Base-by-base conservation (phyloP, 2,797 vertebrate genomes). In the Dendrocincla fuliginosa region DNA sequence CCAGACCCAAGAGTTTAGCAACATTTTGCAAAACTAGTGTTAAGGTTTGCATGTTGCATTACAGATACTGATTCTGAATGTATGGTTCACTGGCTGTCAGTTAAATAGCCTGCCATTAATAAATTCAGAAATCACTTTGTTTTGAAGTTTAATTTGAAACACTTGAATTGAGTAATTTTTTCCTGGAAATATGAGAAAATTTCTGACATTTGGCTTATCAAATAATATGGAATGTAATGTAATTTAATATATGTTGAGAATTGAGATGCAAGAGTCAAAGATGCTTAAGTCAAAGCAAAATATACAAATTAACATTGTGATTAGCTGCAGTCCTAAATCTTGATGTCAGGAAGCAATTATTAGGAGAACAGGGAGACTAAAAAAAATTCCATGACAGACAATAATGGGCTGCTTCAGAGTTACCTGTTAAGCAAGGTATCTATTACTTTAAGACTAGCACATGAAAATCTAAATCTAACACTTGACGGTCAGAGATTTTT, bases 331-430 rank as follows among this genome's bases (percentile, higher is more conserved):
- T 42, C 16, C 10, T 46, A 81, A 56, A 24, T 60, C 33, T 61
- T 82, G 23, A 64, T 68, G 25, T 3, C 30, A 81, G 33, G 9
- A 74, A 73, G 20, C 6, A 81, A 52, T 47, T 57, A 73, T 61
- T 80, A 47, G 14, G 9, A 7, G 12, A n/a, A 1, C 4, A 32
- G 2, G 6, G 2, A 10, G 15, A 27, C 59, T 61, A n/a, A 23
- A 77, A 89, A 61, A 47, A 83, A 42, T n/a, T 5, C 14, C 16
- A 10, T 61, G 9, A 35, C 14, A 83, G 20, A 68, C 25, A 2
- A 10, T 18, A 52, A 39, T 20, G 4, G 7, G 4, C 8, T 79
- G 13, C 20, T 73, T 93, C 33, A 78, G 42, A 78, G 2, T 47
- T 67, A n/a, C 6, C 14, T 49, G 30, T 20, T 39, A 44, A 87